Percentiles rank a stretch among this genome's conserved stretches.
Evolutionary conservation across 1,140 invertebrate species (phyloP).

Genomic region (Cyclina sinensis): DNA sequence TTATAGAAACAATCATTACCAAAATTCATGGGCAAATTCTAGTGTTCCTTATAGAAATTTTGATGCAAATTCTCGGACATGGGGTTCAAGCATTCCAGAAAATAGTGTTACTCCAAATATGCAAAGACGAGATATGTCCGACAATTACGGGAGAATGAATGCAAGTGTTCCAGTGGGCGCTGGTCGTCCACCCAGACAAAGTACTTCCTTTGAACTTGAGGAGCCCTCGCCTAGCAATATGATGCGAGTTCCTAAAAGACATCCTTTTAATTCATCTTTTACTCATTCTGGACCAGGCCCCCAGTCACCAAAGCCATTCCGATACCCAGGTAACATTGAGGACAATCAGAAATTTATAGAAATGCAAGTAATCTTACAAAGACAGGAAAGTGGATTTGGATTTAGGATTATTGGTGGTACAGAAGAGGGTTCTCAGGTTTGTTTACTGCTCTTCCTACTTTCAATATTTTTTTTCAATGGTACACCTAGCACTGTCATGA

Average conservation of each 20-base stretch:
- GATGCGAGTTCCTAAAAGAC: constrained; percentile 77
- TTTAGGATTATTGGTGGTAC: constrained; percentile 99
- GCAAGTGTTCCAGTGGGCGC: constrained; percentile 68
- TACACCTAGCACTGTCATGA: too few species aligned
- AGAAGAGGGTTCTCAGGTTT: constrained; percentile 97
- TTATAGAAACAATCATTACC: constrained; percentile 70
- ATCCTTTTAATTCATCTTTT: constrained; percentile 72
- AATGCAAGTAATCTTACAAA: constrained; percentile 92
- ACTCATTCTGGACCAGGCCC: constrained; percentile 52
- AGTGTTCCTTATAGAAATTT: constrained; percentile 54
- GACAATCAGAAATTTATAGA: constrained; percentile 89
- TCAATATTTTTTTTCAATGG: too few species aligned
- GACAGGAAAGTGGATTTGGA: constrained; percentile 96
- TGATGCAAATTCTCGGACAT: constrained; percentile 59
- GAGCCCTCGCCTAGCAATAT: constrained; percentile 82
- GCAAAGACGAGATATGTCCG: constrained; percentile 51
- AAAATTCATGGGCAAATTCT: constrained; percentile 64
- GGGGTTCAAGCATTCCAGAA: constrained; percentile 67
- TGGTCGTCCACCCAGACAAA: constrained; percentile 88
- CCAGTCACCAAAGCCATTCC: constrained; percentile 69
- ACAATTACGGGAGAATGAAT: constrained; percentile 44
- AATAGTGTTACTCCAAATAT: constrained; percentile 59
- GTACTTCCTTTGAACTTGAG: constrained; percentile 90
- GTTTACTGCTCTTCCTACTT: not conserved
- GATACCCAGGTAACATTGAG: constrained; percentile 69